These are phyloP conservation scores for Netelia melanura DNA, from an alignment of 2,888 invertebrate species.

Conservation along the genomic window DNA sequence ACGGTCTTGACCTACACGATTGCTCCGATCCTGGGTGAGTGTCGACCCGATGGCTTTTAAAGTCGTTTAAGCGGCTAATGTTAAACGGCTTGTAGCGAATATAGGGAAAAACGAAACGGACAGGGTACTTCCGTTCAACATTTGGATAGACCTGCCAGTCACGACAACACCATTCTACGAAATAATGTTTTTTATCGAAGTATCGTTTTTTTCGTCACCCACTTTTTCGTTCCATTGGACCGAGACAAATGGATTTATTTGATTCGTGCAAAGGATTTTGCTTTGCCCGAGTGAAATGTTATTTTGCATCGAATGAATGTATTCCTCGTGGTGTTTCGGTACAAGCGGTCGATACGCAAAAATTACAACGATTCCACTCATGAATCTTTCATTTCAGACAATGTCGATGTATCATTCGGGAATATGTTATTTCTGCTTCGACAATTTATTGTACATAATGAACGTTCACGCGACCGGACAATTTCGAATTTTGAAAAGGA, in stretches of 20 bases:
- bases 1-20: constrained; percentile 60
- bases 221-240: background rate
- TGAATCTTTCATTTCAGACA: constrained; percentile 37
- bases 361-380: background rate
- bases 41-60: background rate
- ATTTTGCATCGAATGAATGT: background rate
- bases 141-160: constrained; percentile 65
- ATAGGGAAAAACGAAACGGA: constrained; percentile 62
- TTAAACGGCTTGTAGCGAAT: constrained; percentile 66
- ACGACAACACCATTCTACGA: constrained; percentile 71
- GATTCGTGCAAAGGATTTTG: background rate
- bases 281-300: background rate
- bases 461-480: constrained; percentile 65
- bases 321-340: background rate
- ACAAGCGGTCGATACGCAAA: background rate
- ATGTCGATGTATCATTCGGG: constrained; percentile 58
- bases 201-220: constrained; percentile 29
- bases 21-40: constrained; percentile 61
- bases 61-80: background rate
- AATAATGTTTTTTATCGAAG: constrained; percentile 66
- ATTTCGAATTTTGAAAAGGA: constrained; percentile 68
- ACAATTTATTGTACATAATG: constrained; percentile 70
- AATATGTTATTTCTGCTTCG: constrained; percentile 73
- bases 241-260: constrained; percentile 52
- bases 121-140: constrained; percentile 64